Percentiles rank a stretch among this genome's conserved stretches.
These are phyloP conservation scores for Sericinus montela DNA, from an alignment of 2,888 invertebrate genomes.

Conservation along the genomic window DNA sequence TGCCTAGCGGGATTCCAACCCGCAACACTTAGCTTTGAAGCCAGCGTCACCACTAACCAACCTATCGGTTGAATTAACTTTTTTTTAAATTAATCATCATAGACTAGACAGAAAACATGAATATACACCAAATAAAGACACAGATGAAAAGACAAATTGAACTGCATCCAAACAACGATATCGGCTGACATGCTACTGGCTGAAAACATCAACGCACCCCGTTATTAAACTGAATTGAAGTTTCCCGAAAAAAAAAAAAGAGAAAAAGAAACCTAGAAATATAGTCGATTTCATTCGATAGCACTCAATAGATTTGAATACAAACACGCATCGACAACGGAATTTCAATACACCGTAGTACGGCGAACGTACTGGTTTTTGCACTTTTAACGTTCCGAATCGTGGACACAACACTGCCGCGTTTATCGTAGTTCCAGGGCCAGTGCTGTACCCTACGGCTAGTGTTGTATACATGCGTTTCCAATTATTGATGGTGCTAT, in stretches of 20 bases:
- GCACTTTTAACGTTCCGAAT: conserved; percentile 12
- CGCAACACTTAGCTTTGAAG: no score
- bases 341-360: conserved; percentile 12
- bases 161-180: neutral
- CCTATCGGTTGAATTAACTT: no score
- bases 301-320: conserved; percentile 12
- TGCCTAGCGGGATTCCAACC: no score
- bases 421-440: neutral
- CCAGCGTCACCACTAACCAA: no score
- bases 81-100: no score
- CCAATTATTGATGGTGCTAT: conserved; percentile 47
- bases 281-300: conserved; percentile 4
- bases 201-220: conserved; percentile 6
- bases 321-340: conserved; percentile 9
- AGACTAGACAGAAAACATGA: no score
- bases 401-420: neutral
- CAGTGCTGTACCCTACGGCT: conserved; percentile 10
- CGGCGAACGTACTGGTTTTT: conserved; percentile 14
- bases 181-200: neutral
- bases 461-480: conserved; percentile 41
- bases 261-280: neutral
- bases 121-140: no score
- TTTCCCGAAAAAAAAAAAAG: neutral
- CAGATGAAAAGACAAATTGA: no score
- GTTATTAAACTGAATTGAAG: conserved; percentile 9